Conservation (phyloP, 2,888 invertebrate genomes). For the Ichneumoninae sp. region DNA sequence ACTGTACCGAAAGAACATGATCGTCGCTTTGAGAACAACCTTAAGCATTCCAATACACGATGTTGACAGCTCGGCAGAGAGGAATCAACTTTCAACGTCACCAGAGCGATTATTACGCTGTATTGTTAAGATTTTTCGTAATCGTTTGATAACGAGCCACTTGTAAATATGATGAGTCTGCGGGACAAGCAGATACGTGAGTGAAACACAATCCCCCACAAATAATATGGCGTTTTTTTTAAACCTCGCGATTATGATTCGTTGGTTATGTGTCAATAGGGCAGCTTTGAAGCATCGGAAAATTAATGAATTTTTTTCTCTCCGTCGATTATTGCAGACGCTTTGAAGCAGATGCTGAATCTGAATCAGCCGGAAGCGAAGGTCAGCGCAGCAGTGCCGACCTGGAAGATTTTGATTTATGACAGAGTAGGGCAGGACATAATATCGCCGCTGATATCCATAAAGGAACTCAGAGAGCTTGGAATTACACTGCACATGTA, state of each 20-base stretch:
- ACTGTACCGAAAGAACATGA: background rate
- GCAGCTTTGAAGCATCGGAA: background rate
- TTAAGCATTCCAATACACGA: constrained; percentile 36
- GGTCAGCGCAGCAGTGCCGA: constrained; percentile 92
- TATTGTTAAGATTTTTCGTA: constrained; percentile 56
- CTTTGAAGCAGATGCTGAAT: constrained; percentile 97
- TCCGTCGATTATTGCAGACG: constrained; percentile 86
- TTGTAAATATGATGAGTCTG: constrained; percentile 87
- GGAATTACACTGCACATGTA: constrained; percentile 99
- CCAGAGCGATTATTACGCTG: constrained; percentile 40
- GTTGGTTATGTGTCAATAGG: constrained; percentile 41
- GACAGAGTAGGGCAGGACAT: constrained; percentile 99
- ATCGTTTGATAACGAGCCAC: constrained; percentile 36
- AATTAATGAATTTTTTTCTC: background rate
- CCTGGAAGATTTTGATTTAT: constrained; percentile 98
- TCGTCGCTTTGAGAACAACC: background rate
- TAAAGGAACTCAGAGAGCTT: constrained; percentile 97
- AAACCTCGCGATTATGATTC: background rate
- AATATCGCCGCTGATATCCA: constrained; percentile 97
- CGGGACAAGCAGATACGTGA: constrained; percentile 90
- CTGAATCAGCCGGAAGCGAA: constrained; percentile 93
- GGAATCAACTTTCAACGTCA: constrained; percentile 65
- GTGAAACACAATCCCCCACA: constrained; percentile 70
- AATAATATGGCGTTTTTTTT: constrained; percentile 53
- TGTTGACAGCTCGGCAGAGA: constrained; percentile 59